A percentile compares a stretch with the other conserved stretches of the same genome.
Evolutionary conservation across 2,797 vertebrate genomes (phyloP).

Genomic region (Thripadectes ignobilis): DNA sequence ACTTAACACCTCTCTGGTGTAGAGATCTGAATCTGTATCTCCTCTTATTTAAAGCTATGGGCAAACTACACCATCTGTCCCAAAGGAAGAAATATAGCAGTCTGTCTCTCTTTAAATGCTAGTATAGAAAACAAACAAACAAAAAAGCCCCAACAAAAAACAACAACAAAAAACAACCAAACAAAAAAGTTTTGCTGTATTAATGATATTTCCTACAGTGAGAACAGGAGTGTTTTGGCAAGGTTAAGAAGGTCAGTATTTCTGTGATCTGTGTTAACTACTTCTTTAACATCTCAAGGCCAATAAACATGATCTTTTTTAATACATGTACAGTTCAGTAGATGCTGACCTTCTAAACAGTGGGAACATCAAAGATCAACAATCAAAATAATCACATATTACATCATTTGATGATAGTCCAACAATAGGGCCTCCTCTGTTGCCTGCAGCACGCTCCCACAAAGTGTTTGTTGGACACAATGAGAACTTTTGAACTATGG

Average conservation of each 20-base stretch:
- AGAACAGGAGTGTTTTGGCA: neutral
- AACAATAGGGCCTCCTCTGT: neutral
- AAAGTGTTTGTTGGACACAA: neutral
- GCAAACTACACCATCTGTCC: neutral
- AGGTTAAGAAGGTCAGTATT: neutral
- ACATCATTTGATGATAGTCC: neutral
- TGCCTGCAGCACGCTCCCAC: neutral
- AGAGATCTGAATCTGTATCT: neutral
- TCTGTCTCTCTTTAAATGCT: neutral
- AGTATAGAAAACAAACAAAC: neutral
- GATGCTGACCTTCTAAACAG: neutral
- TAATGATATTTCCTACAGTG: neutral
- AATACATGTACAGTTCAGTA: neutral
- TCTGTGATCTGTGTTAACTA: neutral
- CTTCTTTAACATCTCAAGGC: neutral
- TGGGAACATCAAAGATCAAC: neutral
- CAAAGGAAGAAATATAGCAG: neutral
- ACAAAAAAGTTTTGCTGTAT: neutral
- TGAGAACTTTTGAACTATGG: neutral
- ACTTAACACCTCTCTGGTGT: neutral
- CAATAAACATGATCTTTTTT: neutral
- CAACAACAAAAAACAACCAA: neutral
- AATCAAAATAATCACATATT: slow-evolving; percentile 9
- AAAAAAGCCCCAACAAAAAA: neutral
- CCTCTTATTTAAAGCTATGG: slow-evolving; percentile 2